phyloP scores from a whole-genome alignment of 2,888 invertebrate genomes.

The Lochmaea capreae region DNA sequence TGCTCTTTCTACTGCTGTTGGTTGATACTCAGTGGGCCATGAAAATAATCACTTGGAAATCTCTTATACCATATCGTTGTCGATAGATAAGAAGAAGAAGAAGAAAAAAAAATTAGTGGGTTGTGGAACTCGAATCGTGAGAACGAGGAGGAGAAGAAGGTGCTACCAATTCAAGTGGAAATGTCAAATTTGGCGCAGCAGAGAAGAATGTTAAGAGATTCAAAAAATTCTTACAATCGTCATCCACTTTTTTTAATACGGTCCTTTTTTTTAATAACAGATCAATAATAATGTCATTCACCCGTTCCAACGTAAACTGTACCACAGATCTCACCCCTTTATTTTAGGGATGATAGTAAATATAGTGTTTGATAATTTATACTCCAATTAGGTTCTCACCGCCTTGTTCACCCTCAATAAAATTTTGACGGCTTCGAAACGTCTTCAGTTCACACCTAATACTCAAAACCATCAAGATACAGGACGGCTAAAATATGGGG shows the following conservation, averaged over 20 bases:
- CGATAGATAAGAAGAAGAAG: constrained; percentile 8
- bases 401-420: not conserved
- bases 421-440: not conserved
- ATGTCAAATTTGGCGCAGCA: no score
- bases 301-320: no score
- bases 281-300: no score
- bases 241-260: no score
- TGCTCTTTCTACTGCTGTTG: constrained; percentile 54
- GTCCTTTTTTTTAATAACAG: no score
- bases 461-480: not conserved
- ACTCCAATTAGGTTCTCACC: not conserved
- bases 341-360: not conserved
- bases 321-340: no score
- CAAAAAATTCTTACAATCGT: no score
- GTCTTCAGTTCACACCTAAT: not conserved
- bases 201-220: no score
- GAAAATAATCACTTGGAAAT: constrained; percentile 52
- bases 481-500: not conserved
- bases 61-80: constrained; percentile 24
- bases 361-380: constrained; percentile 1
- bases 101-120: not conserved
- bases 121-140: not conserved
- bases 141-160: not conserved
- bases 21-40: constrained; percentile 57
- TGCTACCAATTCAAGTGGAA: not conserved